Evolutionary conservation across 2,113 vertebrate genomes (phyloP), one percentile per base, ranked within the genome.

Genomic region (Atlantisia rogersi): DNA sequence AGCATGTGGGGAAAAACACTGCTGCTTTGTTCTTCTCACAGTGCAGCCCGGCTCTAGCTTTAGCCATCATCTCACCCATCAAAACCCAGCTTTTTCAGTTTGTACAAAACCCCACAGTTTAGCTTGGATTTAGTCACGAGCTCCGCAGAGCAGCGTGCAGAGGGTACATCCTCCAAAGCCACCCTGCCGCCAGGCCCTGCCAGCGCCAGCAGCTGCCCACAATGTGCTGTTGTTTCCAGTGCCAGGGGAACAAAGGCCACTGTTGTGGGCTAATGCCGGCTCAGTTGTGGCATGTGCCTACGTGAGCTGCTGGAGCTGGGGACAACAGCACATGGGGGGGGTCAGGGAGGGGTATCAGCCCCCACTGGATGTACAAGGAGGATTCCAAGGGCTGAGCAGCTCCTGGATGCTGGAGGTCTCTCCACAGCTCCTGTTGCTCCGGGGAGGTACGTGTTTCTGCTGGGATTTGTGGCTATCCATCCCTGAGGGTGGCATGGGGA

Each of bases 181-280:
- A 25, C 21, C 20, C 64, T 0, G 35, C 91, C 15, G 53, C 82
- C 89, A 78, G 3, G 2, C 5, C 46, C 91, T 10, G 65, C 44
- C 22, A 1, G 60, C 2, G 7, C 40, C 3, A 69, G 74, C 83
- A 95, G 88, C 92, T 82, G 82, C 88, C 94, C 91, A 97, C 96
- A 96, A 96, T 68, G 95, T 31, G 9, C 86, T 50, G 5, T 96
- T 97, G 96, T 97, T 86, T 19, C 12, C 64, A 3, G 35, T 2
- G 1, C 64, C 0, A 4, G 15, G 0, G 9, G 39, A 90, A 96
- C 95, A 97, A 97, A 94, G 86, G 91, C 86, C 0, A 39, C 15
- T 89, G 50, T 94, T 28, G 81, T 35, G 53, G 86, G 32, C 69
- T 96, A 75, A 95, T 84, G 73, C 91, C 22, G 16, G 88, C 88